Evolutionary conservation across 2,888 invertebrate genomes (phyloP).

Genomic region (Bhutanitis thaidina): DNA sequence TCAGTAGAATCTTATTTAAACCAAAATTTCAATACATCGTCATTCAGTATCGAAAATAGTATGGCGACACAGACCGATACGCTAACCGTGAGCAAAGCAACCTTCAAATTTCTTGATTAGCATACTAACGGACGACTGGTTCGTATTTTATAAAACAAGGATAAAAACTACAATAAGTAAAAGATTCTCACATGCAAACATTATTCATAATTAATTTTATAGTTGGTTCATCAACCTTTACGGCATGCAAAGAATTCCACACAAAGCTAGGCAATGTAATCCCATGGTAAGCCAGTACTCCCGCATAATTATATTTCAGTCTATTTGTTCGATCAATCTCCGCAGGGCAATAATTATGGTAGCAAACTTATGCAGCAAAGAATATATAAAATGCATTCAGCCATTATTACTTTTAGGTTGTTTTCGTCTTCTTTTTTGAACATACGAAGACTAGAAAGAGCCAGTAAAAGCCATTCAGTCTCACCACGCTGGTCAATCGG

Average conservation of each 20-base stretch:
- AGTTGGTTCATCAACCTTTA: constrained; percentile 2
- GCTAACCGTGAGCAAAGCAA: background rate
- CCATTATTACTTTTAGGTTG: no score
- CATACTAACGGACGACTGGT: constrained; percentile 5
- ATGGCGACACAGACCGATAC: constrained; percentile 7
- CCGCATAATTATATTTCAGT: background rate
- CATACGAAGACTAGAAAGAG: no score
- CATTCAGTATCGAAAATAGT: no score
- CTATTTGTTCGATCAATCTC: constrained; percentile 6
- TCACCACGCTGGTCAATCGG: no score
- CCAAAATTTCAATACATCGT: no score
- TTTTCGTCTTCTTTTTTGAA: no score
- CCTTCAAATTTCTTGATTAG: constrained; percentile 12
- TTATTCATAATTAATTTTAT: background rate
- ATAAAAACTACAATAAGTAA: background rate
- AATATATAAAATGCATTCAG: no score
- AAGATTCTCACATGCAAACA: background rate
- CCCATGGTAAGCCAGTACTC: constrained; percentile 4
- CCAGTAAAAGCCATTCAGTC: no score
- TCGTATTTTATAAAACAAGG: constrained; percentile 1
- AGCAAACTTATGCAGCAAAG: background rate
- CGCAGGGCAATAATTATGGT: background rate
- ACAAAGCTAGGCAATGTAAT: constrained; percentile 5
- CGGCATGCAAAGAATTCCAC: background rate
- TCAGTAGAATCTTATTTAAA: no score